These are phyloP conservation scores for Emydocephalus ijimae DNA, from an alignment of 2,113 vertebrate species.

Conservation along the genomic window DNA sequence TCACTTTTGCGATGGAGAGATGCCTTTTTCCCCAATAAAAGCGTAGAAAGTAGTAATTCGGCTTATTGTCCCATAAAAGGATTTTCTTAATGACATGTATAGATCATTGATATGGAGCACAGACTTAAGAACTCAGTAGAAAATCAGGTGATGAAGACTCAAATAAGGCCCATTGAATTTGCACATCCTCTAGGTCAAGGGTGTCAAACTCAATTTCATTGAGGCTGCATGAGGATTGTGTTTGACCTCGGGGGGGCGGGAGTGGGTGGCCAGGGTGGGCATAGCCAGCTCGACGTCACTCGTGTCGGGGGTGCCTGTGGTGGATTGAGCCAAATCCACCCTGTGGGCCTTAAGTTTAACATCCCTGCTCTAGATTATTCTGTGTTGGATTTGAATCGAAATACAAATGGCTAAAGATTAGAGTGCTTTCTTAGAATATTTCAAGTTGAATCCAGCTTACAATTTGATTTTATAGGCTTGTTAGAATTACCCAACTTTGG, in stretches of 20 bases:
- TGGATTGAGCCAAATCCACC: too few relatives aligned
- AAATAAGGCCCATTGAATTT: constrained; percentile 19
- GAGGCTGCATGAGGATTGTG: too few relatives aligned
- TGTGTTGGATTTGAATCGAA: neutral
- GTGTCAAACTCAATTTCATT: too few relatives aligned
- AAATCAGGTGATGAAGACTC: neutral
- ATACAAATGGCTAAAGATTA: neutral
- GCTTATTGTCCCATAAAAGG: neutral
- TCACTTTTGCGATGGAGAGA: constrained; percentile 17
- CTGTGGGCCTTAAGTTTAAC: too few relatives aligned
- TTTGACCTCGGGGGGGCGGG: too few relatives aligned
- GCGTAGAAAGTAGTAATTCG: neutral
- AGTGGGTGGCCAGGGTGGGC: too few relatives aligned
- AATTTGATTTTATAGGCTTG: neutral
- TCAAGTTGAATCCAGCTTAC: neutral
- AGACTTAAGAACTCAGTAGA: neutral
- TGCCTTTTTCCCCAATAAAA: neutral
- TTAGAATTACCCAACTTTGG: neutral
- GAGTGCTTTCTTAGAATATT: neutral
- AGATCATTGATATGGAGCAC: neutral
- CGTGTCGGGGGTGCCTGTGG: too few relatives aligned
- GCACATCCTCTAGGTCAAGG: neutral
- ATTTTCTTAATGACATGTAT: neutral
- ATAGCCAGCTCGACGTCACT: too few relatives aligned
- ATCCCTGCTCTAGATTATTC: neutral